Evolutionary conservation across 1,140 invertebrate species (phyloP), one percentile per base, ranked within the genome.

Genomic region (Proales similis): DNA sequence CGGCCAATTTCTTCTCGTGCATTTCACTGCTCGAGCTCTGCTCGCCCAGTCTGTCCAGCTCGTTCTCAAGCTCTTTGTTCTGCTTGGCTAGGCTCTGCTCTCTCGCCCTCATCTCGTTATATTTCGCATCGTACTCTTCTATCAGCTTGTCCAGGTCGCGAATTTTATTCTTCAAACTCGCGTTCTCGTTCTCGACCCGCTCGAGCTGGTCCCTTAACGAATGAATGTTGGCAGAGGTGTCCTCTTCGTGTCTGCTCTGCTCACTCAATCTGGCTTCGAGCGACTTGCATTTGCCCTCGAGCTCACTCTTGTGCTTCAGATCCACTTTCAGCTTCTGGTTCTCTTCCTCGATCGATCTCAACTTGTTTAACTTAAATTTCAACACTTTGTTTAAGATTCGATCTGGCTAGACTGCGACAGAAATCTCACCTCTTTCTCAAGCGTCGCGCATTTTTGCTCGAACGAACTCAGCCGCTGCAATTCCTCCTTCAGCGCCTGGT

Each of bases 401-500:
- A 4, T 30, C 45, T 42, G 19, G 20, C n/a, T 27, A n/a, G n/a
- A n/a, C n/a, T n/a, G n/a, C n/a, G n/a, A n/a, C n/a, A n/a, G n/a
- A n/a, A n/a, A n/a, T n/a, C n/a, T n/a, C n/a, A 24, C 11, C 2
- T 57, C 51, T 57, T 43, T 39, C 48, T 62, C 57, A 2, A 62
- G 33, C 27, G 46, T 29, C 29, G 46, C 36, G 17, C 30, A 46
- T 4, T 62, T 47, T 1, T 24, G 24, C 26, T 62, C 57, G n/a
- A 46, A 32, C 1, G 19, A 6, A 22, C 39, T 47, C 5, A 62
- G 30, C 20, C 57, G n/a, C 48, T 62, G 39, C 14, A 62, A 19
- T 24, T 62, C 57, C 9, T 22, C 38, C 38, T 47, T 45, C 26
- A 62, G 27, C n/a, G 57, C 57, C 48, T 62, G 39, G 36, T 62